phyloP scores from a whole-genome alignment of 2,797 vertebrate genomes.

The Syngnathus acus region DNA sequence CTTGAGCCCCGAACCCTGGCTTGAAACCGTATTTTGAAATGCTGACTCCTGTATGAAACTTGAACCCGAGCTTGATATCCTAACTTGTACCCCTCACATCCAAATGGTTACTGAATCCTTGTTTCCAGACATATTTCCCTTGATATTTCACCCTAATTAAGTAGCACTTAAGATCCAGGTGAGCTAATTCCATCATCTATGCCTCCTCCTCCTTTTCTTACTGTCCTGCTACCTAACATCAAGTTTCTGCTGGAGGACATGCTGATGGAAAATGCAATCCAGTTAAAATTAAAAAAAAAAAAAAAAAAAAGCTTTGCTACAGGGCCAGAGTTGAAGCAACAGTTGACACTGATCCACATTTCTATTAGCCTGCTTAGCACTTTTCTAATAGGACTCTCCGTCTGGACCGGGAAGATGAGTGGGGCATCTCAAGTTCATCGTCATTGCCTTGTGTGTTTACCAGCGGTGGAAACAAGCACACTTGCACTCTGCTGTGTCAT shows the following conservation, averaged over 20 bases:
- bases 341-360: slow-evolving; percentile 48
- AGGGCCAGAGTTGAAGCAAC: slow-evolving; percentile 50
- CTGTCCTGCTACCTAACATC: slow-evolving; percentile 4
- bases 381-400: slow-evolving; percentile 51
- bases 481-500: neutral
- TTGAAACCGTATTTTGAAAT: neutral
- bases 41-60: neutral
- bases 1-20: neutral
- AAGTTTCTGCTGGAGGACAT: slow-evolving; percentile 20
- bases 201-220: slow-evolving; percentile 6
- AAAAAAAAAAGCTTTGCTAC: slow-evolving; percentile 11
- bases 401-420: slow-evolving; percentile 44
- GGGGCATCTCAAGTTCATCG: slow-evolving; percentile 40
- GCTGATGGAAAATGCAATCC: slow-evolving; percentile 31
- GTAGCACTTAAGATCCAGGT: neutral
- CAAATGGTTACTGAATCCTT: neutral
- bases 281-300: neutral
- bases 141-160: slow-evolving; percentile 9
- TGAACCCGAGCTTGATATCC: neutral
- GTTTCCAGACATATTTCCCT: neutral
- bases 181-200: slow-evolving; percentile 7
- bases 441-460: slow-evolving; percentile 10
- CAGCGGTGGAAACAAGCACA: neutral
- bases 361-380: slow-evolving; percentile 61
- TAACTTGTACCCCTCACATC: no score